These are phyloP conservation scores for Lasiurus cinereus DNA, from an alignment of 2,113 vertebrate genomes.

Conservation along the genomic window DNA sequence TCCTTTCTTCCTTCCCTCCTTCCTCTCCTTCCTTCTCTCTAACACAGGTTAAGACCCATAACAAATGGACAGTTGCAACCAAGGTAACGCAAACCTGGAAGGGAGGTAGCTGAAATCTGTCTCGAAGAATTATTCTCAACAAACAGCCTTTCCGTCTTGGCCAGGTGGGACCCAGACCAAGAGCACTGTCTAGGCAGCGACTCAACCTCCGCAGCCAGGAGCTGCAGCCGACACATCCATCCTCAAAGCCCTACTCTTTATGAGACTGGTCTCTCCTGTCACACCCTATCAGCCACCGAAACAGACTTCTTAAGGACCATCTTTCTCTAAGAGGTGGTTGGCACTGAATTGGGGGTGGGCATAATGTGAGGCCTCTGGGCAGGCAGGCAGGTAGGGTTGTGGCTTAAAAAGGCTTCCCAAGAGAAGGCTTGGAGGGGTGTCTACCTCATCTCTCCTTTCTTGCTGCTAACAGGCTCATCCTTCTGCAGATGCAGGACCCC, in stretches of 20 bases:
- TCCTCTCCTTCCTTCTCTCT: not conserved
- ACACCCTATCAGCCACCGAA: conserved; percentile 13
- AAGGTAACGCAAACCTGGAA: conserved; percentile 88
- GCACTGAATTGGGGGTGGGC: conserved; percentile 61
- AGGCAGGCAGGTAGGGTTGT: conserved; percentile 67
- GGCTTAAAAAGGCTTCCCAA: conserved; percentile 37
- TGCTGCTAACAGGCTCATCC: not conserved
- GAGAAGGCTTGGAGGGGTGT: not conserved
- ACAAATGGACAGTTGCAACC: conserved; percentile 91
- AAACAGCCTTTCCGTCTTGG: conserved; percentile 78
- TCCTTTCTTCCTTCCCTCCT: conserved; percentile 36
- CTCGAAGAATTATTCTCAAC: conserved; percentile 85
- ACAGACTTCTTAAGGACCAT: conserved; percentile 42
- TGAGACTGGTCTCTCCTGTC: not conserved
- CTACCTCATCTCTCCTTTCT: conserved; percentile 19
- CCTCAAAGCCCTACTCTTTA: conserved; percentile 61
- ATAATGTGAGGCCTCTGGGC: conserved; percentile 56
- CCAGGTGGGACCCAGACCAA: conserved; percentile 67
- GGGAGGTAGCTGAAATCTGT: conserved; percentile 90
- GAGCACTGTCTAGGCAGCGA: conserved; percentile 83
- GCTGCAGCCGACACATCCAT: conserved; percentile 77
- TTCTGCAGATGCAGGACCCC: conserved; percentile 28
- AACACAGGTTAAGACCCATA: conserved; percentile 92
- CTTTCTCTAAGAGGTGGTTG: conserved; percentile 65
- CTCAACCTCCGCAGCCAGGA: conserved; percentile 77